Conservation (phyloP, 2,113 vertebrate species). For the Colistium nudipinnis region DNA sequence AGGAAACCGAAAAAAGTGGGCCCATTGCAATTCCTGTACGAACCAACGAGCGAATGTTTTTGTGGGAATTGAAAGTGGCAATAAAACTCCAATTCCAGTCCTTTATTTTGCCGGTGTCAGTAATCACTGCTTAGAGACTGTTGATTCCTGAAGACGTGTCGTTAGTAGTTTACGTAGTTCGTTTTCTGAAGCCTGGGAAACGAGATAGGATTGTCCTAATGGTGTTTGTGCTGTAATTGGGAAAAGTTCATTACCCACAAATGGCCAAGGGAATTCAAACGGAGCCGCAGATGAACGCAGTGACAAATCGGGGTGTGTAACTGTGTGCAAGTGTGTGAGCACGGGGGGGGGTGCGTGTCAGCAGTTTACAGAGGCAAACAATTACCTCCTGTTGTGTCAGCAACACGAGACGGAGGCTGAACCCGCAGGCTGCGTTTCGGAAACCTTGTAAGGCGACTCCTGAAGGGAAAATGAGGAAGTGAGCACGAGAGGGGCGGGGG, state of each 20-base stretch:
- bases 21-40: no score
- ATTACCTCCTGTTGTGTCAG: slow-evolving; percentile 13
- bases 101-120: no score
- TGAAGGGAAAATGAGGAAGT: slow-evolving; percentile 7
- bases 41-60: no score
- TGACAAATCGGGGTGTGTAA: background rate
- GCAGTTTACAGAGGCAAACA: slow-evolving; percentile 5
- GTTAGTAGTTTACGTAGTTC: no score
- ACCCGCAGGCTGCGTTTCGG: background rate
- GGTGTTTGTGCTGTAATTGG: background rate
- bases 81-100: no score
- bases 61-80: no score
- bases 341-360: background rate
- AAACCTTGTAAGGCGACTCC: slow-evolving; percentile 21
- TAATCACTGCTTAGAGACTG: no score
- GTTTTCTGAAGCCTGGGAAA: slow-evolving; percentile 14
- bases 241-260: background rate
- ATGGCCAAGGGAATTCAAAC: background rate
- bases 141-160: no score
- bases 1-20: no score
- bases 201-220: slow-evolving; percentile 8
- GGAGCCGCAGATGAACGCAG: background rate
- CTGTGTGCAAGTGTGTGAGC: background rate
- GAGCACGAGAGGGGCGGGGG: background rate
- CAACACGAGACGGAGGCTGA: slow-evolving; percentile 18